Percentiles rank a stretch among this genome's conserved stretches.
Evolutionary conservation across 2,888 invertebrate species (phyloP).

Genomic region (Meta bourneti): DNA sequence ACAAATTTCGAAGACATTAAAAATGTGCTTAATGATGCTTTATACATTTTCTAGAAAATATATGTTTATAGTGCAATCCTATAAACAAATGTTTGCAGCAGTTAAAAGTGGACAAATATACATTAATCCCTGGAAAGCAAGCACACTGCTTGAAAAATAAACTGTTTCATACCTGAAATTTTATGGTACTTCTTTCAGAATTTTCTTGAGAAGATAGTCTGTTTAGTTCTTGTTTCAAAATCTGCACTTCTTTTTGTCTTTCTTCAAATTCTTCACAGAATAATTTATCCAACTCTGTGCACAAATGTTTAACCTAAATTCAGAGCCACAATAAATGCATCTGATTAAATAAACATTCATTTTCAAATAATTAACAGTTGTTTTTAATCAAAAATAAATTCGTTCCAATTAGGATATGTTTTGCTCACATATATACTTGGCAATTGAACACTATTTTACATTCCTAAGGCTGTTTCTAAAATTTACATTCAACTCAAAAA

Average conservation of each 20-base stretch:
- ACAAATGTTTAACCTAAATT: slow-evolving; percentile 26
- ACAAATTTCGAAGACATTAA: too few species aligned
- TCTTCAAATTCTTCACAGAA: not conserved
- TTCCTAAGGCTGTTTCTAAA: too few species aligned
- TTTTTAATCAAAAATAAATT: not conserved
- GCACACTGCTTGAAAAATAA: not conserved
- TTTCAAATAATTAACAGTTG: not conserved
- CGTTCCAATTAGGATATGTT: too few species aligned
- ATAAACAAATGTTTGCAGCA: too few species aligned
- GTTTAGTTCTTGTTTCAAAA: slow-evolving; percentile 19
- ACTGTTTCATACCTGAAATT: not conserved
- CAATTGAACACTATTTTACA: too few species aligned
- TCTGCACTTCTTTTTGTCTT: slow-evolving; percentile 10
- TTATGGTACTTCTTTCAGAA: slow-evolving; percentile 31
- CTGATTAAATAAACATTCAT: not conserved
- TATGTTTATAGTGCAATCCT: too few species aligned
- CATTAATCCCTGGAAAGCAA: too few species aligned
- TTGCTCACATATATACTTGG: too few species aligned
- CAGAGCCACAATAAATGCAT: not conserved
- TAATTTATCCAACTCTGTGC: not conserved
- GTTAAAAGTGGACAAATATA: too few species aligned
- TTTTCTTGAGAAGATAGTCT: not conserved
- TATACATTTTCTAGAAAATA: too few species aligned
- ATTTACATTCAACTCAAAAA: too few species aligned
- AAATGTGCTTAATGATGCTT: too few species aligned